Evolutionary conservation across 2,797 vertebrate species (phyloP), one percentile per base, ranked within the genome.

Genomic region (Lacerta bilineata): DNA sequence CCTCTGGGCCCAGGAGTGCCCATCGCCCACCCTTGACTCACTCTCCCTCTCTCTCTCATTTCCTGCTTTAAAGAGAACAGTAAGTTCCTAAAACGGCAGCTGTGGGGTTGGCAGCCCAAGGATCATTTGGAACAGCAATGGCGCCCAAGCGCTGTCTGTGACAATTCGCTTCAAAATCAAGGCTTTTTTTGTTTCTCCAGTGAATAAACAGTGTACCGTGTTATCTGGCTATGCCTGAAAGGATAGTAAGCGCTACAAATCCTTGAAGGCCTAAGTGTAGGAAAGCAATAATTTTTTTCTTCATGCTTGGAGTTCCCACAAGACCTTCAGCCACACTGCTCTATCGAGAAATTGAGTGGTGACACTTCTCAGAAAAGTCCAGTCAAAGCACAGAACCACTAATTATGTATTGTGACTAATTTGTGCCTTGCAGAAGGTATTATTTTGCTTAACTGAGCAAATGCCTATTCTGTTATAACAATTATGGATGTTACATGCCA

Each of bases 301-400:
- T 89, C 89, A 89, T 85, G 0, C 1, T 43, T 59, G 91, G 2
- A 77, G 83, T 80, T 94, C 93, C 86, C 88, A 87, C 64, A 36
- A 1, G 46, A 88, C 90, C 2, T 75, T 92, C 83, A 86, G 87
- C 83, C 55, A 88, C 90, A 93, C 77, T 91, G 55, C 33, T 92
- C 84, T 86, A 87, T 91, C 92, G 85, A 87, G 91, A 91, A 90
- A 90, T 90, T 46, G 50, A 79, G n/a, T 46, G 81, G 71, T 59
- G 87, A 64, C 89, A 91, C 76, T 95, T 89, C 91, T 77, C 66
- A 55, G 86, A 84, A 91, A 86, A 94, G 33, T 11, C 83, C 84
- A 46, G 95, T 88, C 66, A 93, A 93, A 88, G n/a, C 91, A 91
- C 91, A 94, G 93, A 55, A 23, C 8, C 64, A 68, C 64, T 68